phyloP scores from a whole-genome alignment of 2,888 invertebrate genomes.

The Phaedon cochleariae region DNA sequence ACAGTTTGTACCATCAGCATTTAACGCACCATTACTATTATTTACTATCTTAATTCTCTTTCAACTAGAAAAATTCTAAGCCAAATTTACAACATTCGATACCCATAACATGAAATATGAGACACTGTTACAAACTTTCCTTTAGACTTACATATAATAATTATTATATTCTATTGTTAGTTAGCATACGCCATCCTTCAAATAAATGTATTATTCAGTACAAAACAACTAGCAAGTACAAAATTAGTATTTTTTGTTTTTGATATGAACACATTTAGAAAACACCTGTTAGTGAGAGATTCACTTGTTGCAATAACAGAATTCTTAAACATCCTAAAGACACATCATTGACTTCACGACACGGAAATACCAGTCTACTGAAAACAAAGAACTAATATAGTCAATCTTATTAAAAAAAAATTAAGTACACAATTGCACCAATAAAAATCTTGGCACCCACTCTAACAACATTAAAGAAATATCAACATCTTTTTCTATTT shows the following conservation, averaged over 20 bases:
- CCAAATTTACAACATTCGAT: not conserved
- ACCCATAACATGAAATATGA: not conserved
- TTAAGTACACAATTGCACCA: constrained; percentile 57
- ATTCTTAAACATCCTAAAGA: constrained; percentile 49
- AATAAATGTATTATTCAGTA: constrained; percentile 47
- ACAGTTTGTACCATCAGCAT: constrained; percentile 57
- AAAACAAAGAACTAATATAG: constrained; percentile 40
- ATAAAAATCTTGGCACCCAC: constrained; percentile 51
- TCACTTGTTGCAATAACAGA: constrained; percentile 55
- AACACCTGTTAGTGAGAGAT: constrained; percentile 57
- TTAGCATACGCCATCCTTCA: constrained; percentile 46
- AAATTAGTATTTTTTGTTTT: constrained; percentile 50
- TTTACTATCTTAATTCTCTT: constrained; percentile 23
- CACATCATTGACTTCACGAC: constrained; percentile 40
- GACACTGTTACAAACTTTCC: constrained; percentile 14
- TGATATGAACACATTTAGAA: constrained; percentile 61
- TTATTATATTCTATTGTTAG: constrained; percentile 51
- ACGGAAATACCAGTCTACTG: constrained; percentile 37
- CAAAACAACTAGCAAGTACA: constrained; percentile 52
- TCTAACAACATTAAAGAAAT: constrained; percentile 39
- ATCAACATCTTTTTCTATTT: constrained; percentile 39
- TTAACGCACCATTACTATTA: constrained; percentile 36
- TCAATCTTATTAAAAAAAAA: constrained; percentile 40
- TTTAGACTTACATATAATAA: constrained; percentile 17
- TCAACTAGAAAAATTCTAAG: constrained; percentile 2